Conservation (phyloP, 2,888 invertebrate genomes). For the Diabrotica balteata region DNA sequence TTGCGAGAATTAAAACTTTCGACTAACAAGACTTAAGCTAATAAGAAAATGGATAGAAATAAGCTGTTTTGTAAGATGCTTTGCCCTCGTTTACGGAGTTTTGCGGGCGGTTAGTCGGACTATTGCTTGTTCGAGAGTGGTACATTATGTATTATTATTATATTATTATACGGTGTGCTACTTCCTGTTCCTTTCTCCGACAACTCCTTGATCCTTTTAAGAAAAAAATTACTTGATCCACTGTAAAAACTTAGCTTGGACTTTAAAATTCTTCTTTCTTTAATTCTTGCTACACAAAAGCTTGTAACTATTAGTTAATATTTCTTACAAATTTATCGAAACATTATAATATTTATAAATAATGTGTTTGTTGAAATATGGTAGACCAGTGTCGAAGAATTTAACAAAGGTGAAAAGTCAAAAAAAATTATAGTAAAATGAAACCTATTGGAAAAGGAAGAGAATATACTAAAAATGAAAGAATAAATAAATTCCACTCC, state of each 20-base stretch:
- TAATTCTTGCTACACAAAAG: too few relatives aligned
- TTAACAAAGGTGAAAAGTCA: too few relatives aligned
- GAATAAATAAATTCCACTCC: too few relatives aligned
- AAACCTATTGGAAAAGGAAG: too few relatives aligned
- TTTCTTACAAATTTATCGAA: too few relatives aligned
- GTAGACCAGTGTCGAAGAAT: too few relatives aligned
- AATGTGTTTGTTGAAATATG: too few relatives aligned
- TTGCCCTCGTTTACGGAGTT: slow-evolving; percentile 49
- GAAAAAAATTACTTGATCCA: slow-evolving; percentile 26
- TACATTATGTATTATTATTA: slow-evolving; percentile 33
- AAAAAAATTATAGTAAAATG: too few relatives aligned
- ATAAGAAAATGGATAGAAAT: slow-evolving; percentile 61
- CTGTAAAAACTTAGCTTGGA: slow-evolving; percentile 2
- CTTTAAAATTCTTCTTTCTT: too few relatives aligned
- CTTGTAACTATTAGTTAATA: too few relatives aligned
- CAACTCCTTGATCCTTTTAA: slow-evolving; percentile 20
- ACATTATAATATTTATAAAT: too few relatives aligned
- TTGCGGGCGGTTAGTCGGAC: slow-evolving; percentile 47
- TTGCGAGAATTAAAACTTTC: slow-evolving; percentile 70
- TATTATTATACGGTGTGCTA: slow-evolving; percentile 7
- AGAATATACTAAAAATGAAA: too few relatives aligned
- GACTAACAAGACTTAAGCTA: slow-evolving; percentile 67
- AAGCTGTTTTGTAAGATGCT: slow-evolving; percentile 62
- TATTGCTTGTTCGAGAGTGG: slow-evolving; percentile 25
- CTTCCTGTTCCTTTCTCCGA: background rate